Percentiles rank a stretch among this genome's conserved stretches.
Evolutionary conservation across 2,888 invertebrate species (phyloP).

Genomic region (Atrina japonica): DNA sequence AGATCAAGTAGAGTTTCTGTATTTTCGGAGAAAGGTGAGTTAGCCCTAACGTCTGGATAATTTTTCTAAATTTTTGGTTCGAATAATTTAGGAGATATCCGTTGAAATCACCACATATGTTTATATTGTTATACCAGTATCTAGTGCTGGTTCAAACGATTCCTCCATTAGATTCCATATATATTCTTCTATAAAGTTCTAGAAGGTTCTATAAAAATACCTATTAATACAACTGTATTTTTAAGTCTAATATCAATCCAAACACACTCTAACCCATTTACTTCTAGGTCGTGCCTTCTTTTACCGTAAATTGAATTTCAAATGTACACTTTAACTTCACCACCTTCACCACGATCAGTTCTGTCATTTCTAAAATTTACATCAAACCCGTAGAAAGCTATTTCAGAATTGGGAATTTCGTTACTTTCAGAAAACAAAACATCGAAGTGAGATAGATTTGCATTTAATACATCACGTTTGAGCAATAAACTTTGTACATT

Average conservation of each 20-base stretch:
- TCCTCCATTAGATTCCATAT: not conserved
- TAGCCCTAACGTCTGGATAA: slow-evolving; percentile 1
- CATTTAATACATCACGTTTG: too few species aligned
- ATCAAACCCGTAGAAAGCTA: too few species aligned
- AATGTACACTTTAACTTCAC: too few species aligned
- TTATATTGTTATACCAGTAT: slow-evolving; percentile 4
- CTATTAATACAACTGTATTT: slow-evolving; percentile 1
- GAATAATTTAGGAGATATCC: slow-evolving; percentile 1
- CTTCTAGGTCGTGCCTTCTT: too few species aligned
- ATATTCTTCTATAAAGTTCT: not conserved
- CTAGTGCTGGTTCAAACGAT: slow-evolving; percentile 1
- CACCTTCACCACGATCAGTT: too few species aligned
- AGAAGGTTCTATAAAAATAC: too few species aligned
- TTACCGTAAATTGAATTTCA: too few species aligned
- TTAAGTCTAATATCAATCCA: not conserved
- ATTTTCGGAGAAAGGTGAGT: not conserved
- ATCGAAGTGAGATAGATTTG: too few species aligned
- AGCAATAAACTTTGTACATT: too few species aligned
- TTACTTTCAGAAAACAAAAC: too few species aligned
- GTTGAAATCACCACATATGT: slow-evolving; percentile 1
- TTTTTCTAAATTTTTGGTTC: not conserved
- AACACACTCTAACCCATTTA: not conserved
- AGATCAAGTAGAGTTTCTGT: not conserved
- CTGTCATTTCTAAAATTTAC: too few species aligned
- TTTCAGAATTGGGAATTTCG: too few species aligned